Conservation (phyloP, 2,113 vertebrate genomes). For the Trematocara zebra region DNA sequence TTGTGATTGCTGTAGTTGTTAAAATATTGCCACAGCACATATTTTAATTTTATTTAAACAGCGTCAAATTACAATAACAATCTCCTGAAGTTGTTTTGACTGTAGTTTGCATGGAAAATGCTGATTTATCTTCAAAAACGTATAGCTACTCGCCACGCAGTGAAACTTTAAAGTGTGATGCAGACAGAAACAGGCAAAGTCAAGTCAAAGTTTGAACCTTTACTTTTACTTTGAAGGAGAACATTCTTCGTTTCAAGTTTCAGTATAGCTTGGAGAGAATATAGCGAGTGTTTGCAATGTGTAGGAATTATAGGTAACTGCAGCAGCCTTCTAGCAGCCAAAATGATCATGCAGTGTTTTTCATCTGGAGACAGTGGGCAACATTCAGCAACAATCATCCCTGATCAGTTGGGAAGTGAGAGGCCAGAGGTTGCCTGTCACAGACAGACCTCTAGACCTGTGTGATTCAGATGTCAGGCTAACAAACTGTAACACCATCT, state of each 20-base stretch:
- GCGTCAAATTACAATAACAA: too few relatives aligned
- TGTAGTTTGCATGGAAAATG: too few relatives aligned
- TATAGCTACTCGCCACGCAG: too few relatives aligned
- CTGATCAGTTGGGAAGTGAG: not conserved
- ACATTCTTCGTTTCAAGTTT: not conserved
- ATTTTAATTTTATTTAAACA: not conserved
- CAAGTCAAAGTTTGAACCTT: not conserved
- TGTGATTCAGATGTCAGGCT: not conserved
- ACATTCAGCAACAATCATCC: not conserved
- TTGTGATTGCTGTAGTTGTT: not conserved
- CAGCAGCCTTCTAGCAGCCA: not conserved
- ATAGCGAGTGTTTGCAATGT: not conserved
- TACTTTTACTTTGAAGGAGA: not conserved
- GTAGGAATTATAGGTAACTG: not conserved
- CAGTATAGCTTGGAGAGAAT: not conserved
- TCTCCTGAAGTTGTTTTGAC: too few relatives aligned
- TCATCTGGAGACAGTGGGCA: not conserved
- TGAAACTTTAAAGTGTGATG: too few relatives aligned
- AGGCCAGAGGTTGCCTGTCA: not conserved
- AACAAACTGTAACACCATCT: not conserved
- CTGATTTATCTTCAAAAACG: too few relatives aligned
- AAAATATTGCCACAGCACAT: not conserved
- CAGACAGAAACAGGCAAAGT: too few relatives aligned
- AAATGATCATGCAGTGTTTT: not conserved
- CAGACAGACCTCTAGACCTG: not conserved